Evolutionary conservation across 2,113 vertebrate species (phyloP), one percentile per base, ranked within the genome.

Genomic region (Eurypyga helias): DNA sequence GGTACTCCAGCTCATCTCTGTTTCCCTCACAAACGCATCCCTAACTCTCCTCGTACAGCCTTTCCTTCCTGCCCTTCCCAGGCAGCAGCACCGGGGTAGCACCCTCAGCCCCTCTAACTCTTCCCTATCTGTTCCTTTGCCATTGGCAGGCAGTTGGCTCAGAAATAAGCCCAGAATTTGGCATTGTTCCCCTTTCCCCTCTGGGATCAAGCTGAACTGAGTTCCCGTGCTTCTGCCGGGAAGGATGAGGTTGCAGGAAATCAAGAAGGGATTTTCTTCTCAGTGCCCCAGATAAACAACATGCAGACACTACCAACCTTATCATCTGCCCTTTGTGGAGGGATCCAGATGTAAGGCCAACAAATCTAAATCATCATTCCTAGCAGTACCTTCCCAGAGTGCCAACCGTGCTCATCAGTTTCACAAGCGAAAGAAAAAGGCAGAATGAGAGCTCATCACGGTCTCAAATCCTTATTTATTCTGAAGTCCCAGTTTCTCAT

Each of bases 241-340:
- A 95, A 64, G 16, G 51, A 67, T 41, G 62, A 71, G 11, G 31
- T 46, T 88, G 58, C 34, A 57, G 24, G 43, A 85, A 79, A 67
- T 60, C 69, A 64, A 43, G 57, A 75, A 73, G 14, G 23, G 46
- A 71, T 85, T 93, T 83, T 75, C 65, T 82, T 81, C 57, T 87
- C 17, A 26, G 52, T 52, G 43, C 31, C 51, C 43, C 60, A 62
- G 54, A 89, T 29, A 82, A 78, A 28, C 28, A 75, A 6, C 62
- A 48, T 2, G 1, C 49, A 88, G 54, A 48, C 26, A 69, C 9
- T 34, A 38, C 20, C 16, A 60, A 28, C 11, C 55, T 60, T 64
- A 78, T 26, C 10, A 8, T 26, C 13, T 46, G 13, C 28, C 31
- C 51, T 79, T 71, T 84, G 34, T 38, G 82, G 77, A 45, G 16